phyloP scores from a whole-genome alignment of 2,888 invertebrate species.

The Crioceris asparagi region DNA sequence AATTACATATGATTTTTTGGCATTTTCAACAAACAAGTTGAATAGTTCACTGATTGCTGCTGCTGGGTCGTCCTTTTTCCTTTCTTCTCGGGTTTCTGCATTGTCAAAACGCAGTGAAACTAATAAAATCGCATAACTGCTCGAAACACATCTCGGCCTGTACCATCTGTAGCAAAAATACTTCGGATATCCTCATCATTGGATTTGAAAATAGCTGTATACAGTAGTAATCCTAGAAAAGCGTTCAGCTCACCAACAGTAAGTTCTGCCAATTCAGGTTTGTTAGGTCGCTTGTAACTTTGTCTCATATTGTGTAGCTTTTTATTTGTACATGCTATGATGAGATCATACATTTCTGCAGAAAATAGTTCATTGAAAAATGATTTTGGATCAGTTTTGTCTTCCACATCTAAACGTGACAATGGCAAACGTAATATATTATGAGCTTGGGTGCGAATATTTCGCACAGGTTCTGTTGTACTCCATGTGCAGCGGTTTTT shows the following conservation, averaged over 20 bases:
- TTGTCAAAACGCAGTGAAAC: slow-evolving; percentile 14
- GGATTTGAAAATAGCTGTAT: slow-evolving; percentile 14
- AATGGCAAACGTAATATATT: no score
- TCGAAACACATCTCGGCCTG: slow-evolving; percentile 15
- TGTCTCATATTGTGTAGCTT: slow-evolving; percentile 1
- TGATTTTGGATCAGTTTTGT: no score
- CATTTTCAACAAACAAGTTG: slow-evolving; percentile 10
- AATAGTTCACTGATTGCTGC: slow-evolving; percentile 12
- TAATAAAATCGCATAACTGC: slow-evolving; percentile 13
- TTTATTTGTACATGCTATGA: neutral
- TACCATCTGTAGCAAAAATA: slow-evolving; percentile 19
- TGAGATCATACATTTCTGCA: neutral
- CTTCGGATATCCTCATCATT: slow-evolving; percentile 12
- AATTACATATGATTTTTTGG: slow-evolving; percentile 4
- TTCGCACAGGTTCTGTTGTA: no score
- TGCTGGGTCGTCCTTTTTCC: slow-evolving; percentile 13
- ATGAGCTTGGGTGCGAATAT: no score
- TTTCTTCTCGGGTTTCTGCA: slow-evolving; percentile 14
- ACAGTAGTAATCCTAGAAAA: slow-evolving; percentile 16
- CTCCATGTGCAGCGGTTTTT: no score
- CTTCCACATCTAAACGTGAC: no score
- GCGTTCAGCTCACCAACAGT: slow-evolving; percentile 14
- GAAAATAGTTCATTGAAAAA: no score
- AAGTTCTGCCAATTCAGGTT: slow-evolving; percentile 6
- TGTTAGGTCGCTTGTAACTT: slow-evolving; percentile 6